Base-by-base conservation (phyloP, 2,113 vertebrate species). In the Brachyhypopomus occidentalis region DNA sequence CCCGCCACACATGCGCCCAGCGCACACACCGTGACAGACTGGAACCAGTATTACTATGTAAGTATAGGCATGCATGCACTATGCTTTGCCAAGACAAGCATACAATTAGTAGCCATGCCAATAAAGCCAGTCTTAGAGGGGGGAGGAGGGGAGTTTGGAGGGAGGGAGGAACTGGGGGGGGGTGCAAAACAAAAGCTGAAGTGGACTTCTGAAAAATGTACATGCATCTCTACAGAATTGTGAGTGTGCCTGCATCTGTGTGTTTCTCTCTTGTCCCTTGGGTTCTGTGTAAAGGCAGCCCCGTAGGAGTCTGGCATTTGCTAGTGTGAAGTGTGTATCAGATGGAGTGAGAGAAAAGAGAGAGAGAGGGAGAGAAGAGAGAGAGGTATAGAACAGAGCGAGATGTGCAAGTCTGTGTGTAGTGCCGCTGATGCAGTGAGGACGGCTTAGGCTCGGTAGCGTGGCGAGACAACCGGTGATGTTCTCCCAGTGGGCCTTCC, bases 21-120 rank as follows among this genome's bases (percentile, higher is more conserved):
- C 23, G 80, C 71, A 16, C 78, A 80, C 72, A 72, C 90, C 0
- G 74, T 90, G 62, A 80, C 90, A 0, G 92, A 94, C 88, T 94
- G 94, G 94, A 94, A 89, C 89, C 81, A 93, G 67, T 94, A 94
- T 84, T 94, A 94, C 85, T 94, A 94, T 16, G 94, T 94, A 85
- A 94, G 94, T 92, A 27, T 83, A 64, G 19, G 38, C 9, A 38
- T 20, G 48, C 2, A 5, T 36, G 52, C 62, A 14, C 30, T 7
- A 22, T 23, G 7, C 19, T 48, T 67, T 67, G 62, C 0, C 66
- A 25, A 41, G 20, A 71, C 25, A 17, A 20, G 11, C 16, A 22
- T 79, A 56, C 0, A 22, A 69, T 41, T 72, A 59, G 58, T 72
- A 34, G 16, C 52, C 56, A 62, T 58, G 77, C 55, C 38, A 45